phyloP scores from a whole-genome alignment of 2,888 invertebrate species.

The Gymnocheta viridis region DNA sequence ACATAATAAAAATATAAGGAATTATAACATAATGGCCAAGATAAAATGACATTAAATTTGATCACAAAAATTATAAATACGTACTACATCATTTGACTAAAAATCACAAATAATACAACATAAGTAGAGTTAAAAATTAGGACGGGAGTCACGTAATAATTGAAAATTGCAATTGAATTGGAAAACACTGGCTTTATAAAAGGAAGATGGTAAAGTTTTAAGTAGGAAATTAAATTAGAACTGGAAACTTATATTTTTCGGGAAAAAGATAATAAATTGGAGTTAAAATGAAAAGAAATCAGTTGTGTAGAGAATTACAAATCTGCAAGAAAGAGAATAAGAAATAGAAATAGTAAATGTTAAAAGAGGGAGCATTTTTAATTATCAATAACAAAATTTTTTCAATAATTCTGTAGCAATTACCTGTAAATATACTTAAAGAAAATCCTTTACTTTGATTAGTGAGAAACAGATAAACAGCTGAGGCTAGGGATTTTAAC shows the following conservation, averaged over 20 bases:
- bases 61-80: background rate
- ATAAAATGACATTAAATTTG: background rate
- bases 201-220: constrained; percentile 1
- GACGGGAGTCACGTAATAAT: constrained; percentile 43
- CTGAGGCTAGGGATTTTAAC: constrained; percentile 22
- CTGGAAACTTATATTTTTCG: constrained; percentile 21
- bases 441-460: background rate
- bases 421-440: constrained; percentile 27
- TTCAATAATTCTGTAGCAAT: background rate
- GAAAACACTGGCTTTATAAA: background rate
- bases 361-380: background rate
- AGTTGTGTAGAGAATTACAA: background rate
- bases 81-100: constrained; percentile 1
- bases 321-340: constrained; percentile 50
- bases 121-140: background rate
- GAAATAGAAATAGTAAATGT: background rate
- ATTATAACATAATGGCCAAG: constrained; percentile 1
- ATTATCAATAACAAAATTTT: background rate
- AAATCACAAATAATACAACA: constrained; percentile 29
- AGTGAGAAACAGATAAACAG: constrained; percentile 26
- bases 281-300: background rate
- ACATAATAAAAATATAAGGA: background rate
- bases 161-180: constrained; percentile 34
- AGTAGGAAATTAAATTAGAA: constrained; percentile 26
- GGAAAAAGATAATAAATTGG: background rate